A percentile compares a stretch with the other conserved stretches of the same genome.
These are phyloP conservation scores for Phyllotis vaccarum DNA, from an alignment of 2,797 vertebrate genomes.

Conservation along the genomic window DNA sequence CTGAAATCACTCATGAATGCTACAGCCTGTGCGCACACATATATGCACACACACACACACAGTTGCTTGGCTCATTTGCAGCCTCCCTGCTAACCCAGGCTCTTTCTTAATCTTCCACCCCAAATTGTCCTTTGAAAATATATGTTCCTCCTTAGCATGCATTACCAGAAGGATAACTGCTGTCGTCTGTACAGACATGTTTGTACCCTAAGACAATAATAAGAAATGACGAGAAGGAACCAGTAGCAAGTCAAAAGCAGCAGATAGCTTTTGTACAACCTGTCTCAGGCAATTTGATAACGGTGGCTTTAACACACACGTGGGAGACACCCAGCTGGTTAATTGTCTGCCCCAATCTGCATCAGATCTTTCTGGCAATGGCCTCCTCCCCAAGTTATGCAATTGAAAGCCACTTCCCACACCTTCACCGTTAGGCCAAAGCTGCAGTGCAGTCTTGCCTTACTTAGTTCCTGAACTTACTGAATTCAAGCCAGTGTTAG, in stretches of 20 bases:
- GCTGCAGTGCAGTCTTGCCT: neutral
- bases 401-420: neutral
- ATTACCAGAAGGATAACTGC: constrained; percentile 52
- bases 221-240: constrained; percentile 70
- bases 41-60: neutral
- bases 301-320: constrained; percentile 47
- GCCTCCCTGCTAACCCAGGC: neutral
- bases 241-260: constrained; percentile 68
- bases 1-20: neutral
- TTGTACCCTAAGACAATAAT: constrained; percentile 57
- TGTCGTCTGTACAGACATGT: neutral
- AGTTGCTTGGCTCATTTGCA: neutral
- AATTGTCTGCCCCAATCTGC: constrained; percentile 75
- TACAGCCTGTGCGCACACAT: neutral
- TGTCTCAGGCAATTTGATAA: constrained; percentile 74
- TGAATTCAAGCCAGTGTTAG: constrained; percentile 53
- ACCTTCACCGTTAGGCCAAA: constrained; percentile 28
- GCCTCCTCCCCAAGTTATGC: constrained; percentile 20
- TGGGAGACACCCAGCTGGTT: constrained; percentile 77
- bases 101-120: neutral
- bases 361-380: constrained; percentile 58
- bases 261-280: constrained; percentile 65
- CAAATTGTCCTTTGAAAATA: constrained; percentile 25
- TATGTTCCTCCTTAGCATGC: constrained; percentile 23
- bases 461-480: constrained; percentile 24